Evolutionary conservation across 2,888 invertebrate genomes (phyloP).

Genomic region (Trachelus stipa): DNA sequence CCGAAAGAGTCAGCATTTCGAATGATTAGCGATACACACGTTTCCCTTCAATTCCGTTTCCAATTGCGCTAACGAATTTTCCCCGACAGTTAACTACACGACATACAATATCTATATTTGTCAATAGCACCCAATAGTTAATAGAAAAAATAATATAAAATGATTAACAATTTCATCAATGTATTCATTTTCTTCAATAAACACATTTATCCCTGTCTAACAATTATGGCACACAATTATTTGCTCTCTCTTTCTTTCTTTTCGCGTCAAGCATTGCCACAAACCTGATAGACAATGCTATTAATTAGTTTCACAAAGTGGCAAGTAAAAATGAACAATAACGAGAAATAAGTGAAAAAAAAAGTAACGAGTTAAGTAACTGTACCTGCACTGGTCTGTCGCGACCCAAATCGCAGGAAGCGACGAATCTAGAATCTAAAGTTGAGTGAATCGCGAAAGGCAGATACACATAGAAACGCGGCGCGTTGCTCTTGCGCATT

Average conservation of each 20-base stretch:
- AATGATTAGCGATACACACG: not conserved
- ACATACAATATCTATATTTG: not conserved
- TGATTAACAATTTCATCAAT: not conserved
- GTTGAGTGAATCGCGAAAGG: slow-evolving; percentile 29
- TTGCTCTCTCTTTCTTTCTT: not conserved
- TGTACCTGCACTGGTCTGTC: not conserved
- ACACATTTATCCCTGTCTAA: not conserved
- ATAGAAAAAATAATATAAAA: not conserved
- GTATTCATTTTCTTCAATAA: too few relatives aligned
- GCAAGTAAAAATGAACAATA: not conserved
- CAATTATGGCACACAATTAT: not conserved
- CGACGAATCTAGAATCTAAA: slow-evolving; percentile 30
- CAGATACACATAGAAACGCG: slow-evolving; percentile 49
- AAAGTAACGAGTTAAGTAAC: not conserved
- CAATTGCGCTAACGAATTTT: not conserved
- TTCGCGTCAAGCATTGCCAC: not conserved
- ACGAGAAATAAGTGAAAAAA: not conserved
- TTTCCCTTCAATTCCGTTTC: not conserved
- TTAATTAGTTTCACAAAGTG: not conserved
- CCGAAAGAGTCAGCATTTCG: not conserved
- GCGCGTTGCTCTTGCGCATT: slow-evolving; percentile 53
- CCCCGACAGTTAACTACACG: not conserved
- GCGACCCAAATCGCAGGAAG: slow-evolving; percentile 2
- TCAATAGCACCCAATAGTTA: too few relatives aligned
- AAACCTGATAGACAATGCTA: not conserved